Evolutionary conservation across 2,797 vertebrate species (phyloP).

Genomic region (Liparis tanakae): DNA sequence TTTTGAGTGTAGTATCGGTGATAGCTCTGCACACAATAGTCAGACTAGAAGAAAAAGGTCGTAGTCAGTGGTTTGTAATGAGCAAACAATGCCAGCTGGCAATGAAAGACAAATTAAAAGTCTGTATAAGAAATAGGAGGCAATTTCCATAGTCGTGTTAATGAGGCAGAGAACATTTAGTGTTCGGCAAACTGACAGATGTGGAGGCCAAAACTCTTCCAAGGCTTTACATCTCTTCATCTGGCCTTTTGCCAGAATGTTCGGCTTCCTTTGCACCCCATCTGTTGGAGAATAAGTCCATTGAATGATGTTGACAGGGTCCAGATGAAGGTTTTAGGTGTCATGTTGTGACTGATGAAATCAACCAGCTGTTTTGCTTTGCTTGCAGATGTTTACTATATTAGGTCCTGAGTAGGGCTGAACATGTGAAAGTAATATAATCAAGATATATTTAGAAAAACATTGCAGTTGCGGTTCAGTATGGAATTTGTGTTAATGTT

Average conservation of each 20-base stretch:
- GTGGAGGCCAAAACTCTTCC: constrained; percentile 33
- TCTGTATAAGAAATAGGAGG: constrained; percentile 55
- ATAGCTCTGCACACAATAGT: neutral
- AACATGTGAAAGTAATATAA: neutral
- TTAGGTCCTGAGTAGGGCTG: neutral
- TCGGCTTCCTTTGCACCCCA: constrained; percentile 25
- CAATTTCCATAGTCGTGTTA: constrained; percentile 57
- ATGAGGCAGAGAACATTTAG: constrained; percentile 67
- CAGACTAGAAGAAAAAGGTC: constrained; percentile 15
- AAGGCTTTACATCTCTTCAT: constrained; percentile 43
- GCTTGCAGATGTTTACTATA: constrained; percentile 26
- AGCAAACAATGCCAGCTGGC: constrained; percentile 65
- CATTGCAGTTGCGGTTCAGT: neutral
- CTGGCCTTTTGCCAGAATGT: constrained; percentile 37
- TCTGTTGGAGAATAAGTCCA: constrained; percentile 36
- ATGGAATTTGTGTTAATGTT: neutral
- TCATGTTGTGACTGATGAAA: constrained; percentile 24
- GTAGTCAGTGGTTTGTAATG: constrained; percentile 46
- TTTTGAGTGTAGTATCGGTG: neutral
- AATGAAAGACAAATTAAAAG: constrained; percentile 61
- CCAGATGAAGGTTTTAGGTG: constrained; percentile 26
- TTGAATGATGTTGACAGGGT: constrained; percentile 34
- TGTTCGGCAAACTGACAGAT: constrained; percentile 65
- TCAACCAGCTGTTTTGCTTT: constrained; percentile 39
- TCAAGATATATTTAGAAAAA: neutral